phyloP scores from a whole-genome alignment of 2,888 invertebrate genomes.

The Pyrrhosoma nymphula region DNA sequence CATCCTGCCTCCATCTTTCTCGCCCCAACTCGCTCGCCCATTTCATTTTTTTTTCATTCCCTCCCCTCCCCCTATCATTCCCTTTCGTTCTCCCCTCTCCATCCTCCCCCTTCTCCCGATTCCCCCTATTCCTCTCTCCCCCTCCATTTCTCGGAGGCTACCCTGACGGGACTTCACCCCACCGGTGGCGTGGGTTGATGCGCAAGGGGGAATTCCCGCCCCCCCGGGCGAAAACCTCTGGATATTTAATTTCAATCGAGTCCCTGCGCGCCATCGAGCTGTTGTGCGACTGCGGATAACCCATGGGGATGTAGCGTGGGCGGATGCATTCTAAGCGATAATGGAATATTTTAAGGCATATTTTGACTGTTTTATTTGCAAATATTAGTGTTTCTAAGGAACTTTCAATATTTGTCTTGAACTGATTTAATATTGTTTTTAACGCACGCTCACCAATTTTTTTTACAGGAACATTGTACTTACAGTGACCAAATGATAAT shows the following conservation, averaged over 20 bases:
- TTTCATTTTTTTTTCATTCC: not conserved
- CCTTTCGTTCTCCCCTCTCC: no score
- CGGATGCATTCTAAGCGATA: no score
- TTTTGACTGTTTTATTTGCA: no score
- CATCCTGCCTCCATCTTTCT: not conserved
- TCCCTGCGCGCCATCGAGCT: not conserved
- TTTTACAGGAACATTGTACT: no score
- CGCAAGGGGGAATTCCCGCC: not conserved
- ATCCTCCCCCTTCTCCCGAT: not conserved
- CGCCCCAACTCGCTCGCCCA: not conserved
- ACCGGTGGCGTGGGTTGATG: not conserved
- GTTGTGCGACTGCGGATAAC: not conserved
- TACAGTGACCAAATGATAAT: no score
- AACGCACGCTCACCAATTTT: no score
- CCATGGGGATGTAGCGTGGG: not conserved
- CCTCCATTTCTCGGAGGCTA: not conserved
- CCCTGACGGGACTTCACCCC: not conserved
- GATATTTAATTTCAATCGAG: constrained; percentile 32
- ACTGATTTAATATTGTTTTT: no score
- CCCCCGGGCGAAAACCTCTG: not conserved
- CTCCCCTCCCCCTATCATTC: not conserved
- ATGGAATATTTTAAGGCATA: no score
- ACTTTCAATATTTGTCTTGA: no score
- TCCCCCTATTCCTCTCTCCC: not conserved
- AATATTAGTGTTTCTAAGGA: no score